These are phyloP conservation scores for Porites rus DNA, from an alignment of 92 coral and sea anemone genomes.

Conservation along the genomic window DNA sequence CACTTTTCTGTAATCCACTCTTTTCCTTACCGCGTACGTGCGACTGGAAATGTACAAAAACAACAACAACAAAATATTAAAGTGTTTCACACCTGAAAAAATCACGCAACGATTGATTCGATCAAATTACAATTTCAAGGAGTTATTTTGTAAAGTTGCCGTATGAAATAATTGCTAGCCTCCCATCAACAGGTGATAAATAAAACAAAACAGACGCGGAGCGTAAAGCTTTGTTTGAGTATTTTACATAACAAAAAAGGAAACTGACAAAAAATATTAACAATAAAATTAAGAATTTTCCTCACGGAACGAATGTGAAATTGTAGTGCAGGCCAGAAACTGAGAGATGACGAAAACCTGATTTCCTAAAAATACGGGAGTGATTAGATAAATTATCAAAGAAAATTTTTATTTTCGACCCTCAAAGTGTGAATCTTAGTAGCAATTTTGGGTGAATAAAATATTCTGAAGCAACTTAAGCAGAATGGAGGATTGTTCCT, in stretches of 20 bases:
- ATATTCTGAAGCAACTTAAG: background rate
- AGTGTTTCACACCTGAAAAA: too few relatives aligned
- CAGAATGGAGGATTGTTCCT: background rate
- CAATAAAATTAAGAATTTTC: background rate
- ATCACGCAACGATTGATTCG: too few relatives aligned
- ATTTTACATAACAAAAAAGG: background rate
- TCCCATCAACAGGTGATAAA: constrained; percentile 30
- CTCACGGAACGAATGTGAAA: background rate
- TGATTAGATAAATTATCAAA: background rate
- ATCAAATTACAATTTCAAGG: too few relatives aligned
- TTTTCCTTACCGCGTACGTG: too few relatives aligned
- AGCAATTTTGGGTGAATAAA: background rate
- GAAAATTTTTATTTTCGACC: background rate
- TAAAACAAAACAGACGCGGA: background rate
- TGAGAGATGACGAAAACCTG: too few relatives aligned
- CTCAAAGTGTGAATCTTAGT: background rate
- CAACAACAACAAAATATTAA: too few relatives aligned
- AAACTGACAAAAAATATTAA: background rate
- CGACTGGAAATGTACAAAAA: too few relatives aligned
- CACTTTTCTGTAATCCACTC: too few relatives aligned
- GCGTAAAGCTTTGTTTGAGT: background rate
- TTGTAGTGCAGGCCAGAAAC: background rate
- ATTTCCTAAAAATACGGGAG: too few relatives aligned
- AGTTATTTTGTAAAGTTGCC: background rate
- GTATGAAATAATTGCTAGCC: background rate